Conservation (phyloP, 2,888 invertebrate species). For the Lymantria monacha region DNA sequence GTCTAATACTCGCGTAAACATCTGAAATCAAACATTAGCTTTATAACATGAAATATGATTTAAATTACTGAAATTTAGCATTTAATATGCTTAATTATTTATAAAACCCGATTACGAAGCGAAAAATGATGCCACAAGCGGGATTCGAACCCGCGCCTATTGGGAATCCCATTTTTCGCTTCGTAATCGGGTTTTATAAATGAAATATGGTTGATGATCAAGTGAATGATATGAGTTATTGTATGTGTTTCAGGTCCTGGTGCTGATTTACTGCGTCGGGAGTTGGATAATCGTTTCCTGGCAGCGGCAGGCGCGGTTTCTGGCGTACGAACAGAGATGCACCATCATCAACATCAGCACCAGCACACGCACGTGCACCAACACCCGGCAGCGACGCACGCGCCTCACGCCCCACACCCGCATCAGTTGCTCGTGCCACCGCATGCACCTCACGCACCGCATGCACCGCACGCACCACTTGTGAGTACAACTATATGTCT, state of each 20-base stretch:
- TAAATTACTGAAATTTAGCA: too few species aligned
- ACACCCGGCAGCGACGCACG: slow-evolving; percentile 86
- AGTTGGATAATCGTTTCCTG: slow-evolving; percentile 94
- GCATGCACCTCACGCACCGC: slow-evolving; percentile 39
- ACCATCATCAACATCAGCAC: slow-evolving; percentile 91
- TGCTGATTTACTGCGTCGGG: slow-evolving; percentile 93
- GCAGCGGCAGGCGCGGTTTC: slow-evolving; percentile 88
- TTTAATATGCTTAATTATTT: too few species aligned
- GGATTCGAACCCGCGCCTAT: too few species aligned
- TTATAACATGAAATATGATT: too few species aligned
- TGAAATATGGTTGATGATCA: too few species aligned
- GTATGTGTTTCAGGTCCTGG: slow-evolving; percentile 63
- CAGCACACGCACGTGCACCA: slow-evolving; percentile 96
- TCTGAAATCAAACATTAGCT: too few species aligned
- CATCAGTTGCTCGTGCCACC: slow-evolving; percentile 42
- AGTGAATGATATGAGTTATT: too few species aligned
- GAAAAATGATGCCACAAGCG: too few species aligned
- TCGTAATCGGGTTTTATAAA: too few species aligned
- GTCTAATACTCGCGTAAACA: too few species aligned
- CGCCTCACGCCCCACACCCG: slow-evolving; percentile 82
- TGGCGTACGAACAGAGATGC: slow-evolving; percentile 90
- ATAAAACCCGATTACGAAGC: too few species aligned
- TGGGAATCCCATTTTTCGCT: too few species aligned
- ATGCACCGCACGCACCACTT: slow-evolving; percentile 78
- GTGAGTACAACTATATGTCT: slow-evolving; percentile 51